Evolutionary conservation across 2,113 vertebrate genomes (phyloP), one percentile per base, ranked within the genome.

Genomic region (Heteronetta atricapilla): DNA sequence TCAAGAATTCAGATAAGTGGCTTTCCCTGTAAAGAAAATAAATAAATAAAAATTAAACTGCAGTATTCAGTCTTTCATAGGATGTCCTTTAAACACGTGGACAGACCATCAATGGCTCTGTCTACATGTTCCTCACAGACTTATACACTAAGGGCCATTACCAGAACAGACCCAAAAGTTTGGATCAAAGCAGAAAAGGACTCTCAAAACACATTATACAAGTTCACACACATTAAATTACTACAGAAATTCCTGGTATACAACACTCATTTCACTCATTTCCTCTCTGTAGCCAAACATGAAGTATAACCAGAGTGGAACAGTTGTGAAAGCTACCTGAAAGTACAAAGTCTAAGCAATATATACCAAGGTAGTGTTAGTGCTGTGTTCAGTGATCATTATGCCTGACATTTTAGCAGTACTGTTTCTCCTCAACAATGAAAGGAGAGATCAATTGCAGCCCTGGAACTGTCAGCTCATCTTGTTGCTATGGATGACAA

Each of bases 1-100:
- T 94, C 46, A 89, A 82, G 58, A 89, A 94, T 82, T 94, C 73
- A 92, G 48, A 25, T 84, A 93, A 95, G 74, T 89, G 73, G 4
- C 29, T 95, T 82, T 90, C 26, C 76, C 70, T 81, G 75, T 82
- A 75, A 68, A 78, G 20, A 63, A 92, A 88, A 93, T 42, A 78
- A 86, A 64, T 85, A 80, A 86, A 88, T 58, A 72, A 86, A 94
- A 72, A 73, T 16, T 77, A 88, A 95, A 78, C 22, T 58, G 36
- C 19, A 55, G 6, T 58, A 44, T 60, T 95, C 38, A 46, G 2
- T 82, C 34, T 95, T 93, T 82, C 56, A 82, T 52, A 64, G 26
- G 26, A 44, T 40, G 33, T 67, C 22, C 23, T 96, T 72, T 56
- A 38, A 14, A 72, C 60, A 5, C 9, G 56, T 13, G 31, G 16